Conservation (phyloP, 2,113 vertebrate species). For the Bostrychus sinensis region DNA sequence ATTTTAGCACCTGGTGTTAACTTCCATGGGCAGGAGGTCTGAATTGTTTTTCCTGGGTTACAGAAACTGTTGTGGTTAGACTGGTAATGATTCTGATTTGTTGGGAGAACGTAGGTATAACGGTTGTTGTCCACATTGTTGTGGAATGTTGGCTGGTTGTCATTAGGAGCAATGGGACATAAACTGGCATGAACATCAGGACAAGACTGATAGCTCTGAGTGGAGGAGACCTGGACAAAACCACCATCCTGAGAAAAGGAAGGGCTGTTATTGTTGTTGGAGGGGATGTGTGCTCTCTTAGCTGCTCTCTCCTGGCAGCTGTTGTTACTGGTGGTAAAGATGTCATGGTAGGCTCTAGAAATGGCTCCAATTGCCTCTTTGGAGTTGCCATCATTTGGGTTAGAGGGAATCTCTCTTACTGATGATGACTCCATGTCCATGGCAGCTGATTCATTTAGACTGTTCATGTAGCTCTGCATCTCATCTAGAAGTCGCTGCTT, state of each 20-base stretch:
- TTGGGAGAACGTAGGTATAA: constrained; percentile 53
- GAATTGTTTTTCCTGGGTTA: constrained; percentile 42
- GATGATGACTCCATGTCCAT: constrained; percentile 71
- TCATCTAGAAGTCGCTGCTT: constrained; percentile 84
- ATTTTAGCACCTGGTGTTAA: constrained; percentile 77
- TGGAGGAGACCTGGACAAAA: constrained; percentile 49
- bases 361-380: constrained; percentile 80
- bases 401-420: constrained; percentile 45
- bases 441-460: constrained; percentile 76
- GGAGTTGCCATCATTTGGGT: constrained; percentile 64
- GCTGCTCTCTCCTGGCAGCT: constrained; percentile 57
- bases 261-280: constrained; percentile 50
- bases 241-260: constrained; percentile 67
- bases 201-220: constrained; percentile 64
- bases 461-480: constrained; percentile 86
- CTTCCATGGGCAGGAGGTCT: constrained; percentile 77
- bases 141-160: constrained; percentile 66
- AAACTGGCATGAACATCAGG: constrained; percentile 22
- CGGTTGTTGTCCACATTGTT: constrained; percentile 63
- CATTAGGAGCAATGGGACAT: constrained; percentile 54
- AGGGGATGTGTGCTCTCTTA: constrained; percentile 58
- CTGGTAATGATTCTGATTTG: constrained; percentile 68
- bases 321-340: constrained; percentile 67
- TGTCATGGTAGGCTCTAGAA: constrained; percentile 78
- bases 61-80: constrained; percentile 50